Conservation (phyloP, 2,113 vertebrate genomes). For the Etia nguti region DNA sequence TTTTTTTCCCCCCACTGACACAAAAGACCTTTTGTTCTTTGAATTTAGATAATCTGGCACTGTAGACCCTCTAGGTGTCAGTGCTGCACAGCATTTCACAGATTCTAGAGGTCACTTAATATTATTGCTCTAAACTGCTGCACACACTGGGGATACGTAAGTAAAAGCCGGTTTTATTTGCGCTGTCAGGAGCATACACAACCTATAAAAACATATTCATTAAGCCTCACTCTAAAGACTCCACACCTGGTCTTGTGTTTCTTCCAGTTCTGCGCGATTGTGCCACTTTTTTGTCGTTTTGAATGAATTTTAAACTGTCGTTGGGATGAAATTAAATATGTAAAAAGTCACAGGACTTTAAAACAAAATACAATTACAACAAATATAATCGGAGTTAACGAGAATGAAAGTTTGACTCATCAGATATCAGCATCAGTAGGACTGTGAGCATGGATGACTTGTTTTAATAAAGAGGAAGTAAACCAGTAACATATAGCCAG, state of each 20-base stretch:
- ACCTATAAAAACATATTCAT: background rate
- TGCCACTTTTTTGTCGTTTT: background rate
- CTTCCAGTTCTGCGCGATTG: background rate
- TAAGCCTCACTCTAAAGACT: background rate
- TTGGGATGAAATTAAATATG: background rate
- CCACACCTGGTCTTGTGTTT: background rate
- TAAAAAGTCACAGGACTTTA: background rate
- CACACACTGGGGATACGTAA: background rate
- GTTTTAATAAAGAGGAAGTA: background rate
- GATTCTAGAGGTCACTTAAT: background rate
- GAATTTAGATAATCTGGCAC: background rate
- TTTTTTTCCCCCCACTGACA: background rate
- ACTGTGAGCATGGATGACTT: background rate
- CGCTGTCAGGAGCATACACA: background rate
- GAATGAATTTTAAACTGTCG: background rate
- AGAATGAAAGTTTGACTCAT: background rate
- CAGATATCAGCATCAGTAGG: background rate
- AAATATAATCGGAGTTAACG: background rate
- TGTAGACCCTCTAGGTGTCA: constrained; percentile 53
- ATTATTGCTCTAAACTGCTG: background rate
- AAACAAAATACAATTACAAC: background rate
- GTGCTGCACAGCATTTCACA: constrained; percentile 15
- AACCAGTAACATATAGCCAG: background rate
- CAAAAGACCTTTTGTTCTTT: constrained; percentile 51
- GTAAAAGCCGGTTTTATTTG: background rate